Evolutionary conservation across 2,797 vertebrate species (phyloP), one percentile per base, ranked within the genome.

Genomic region (Nannoperca obscura): DNA sequence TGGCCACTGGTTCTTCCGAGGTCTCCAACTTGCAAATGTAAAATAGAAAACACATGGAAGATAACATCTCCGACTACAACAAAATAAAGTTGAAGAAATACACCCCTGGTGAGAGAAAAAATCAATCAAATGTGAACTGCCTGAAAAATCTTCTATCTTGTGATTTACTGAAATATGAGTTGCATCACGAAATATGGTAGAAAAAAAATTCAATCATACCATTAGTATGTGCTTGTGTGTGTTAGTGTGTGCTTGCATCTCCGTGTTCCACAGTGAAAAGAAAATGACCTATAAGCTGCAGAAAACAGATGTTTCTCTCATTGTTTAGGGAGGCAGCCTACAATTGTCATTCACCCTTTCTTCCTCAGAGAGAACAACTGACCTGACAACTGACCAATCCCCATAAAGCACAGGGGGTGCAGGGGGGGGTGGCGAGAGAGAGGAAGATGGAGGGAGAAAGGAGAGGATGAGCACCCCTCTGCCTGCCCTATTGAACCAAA

Each of bases 1-100:
- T 87, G 84, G 69, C 84, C 86, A 81, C 84, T 78, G 70, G 67
- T 89, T 90, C 75, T 87, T 84, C 81, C 81, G 77, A 69, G 70
- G 86, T 86, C 86, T 89, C 71, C 61, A 88, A 86, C 81, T 85
- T 89, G 81, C 73, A 82, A 71, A 77, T 86, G 72, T 88, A 77
- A 81, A 88, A 91, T 87, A 84, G 70, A 82, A 92, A 93, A 90
- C 85, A 92, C 84, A 88, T 91, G 89, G 85, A 82, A 55, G 87
- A 90, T 81, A 89, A 76, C 72, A 86, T 90, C 82, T 87, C 24
- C n/a, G 57, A 78, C 55, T 71, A 42, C n/a, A 78, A 44, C 36
- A 81, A 55, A 81, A 47, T 58, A 71, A 80, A 70, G 58, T 71
- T 60, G 46, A 84, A 87, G 78, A 71, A 76, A 84, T 57, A 62